These are phyloP conservation scores for Miopithecus talapoin DNA, from an alignment of 2,797 vertebrate species.

Conservation along the genomic window DNA sequence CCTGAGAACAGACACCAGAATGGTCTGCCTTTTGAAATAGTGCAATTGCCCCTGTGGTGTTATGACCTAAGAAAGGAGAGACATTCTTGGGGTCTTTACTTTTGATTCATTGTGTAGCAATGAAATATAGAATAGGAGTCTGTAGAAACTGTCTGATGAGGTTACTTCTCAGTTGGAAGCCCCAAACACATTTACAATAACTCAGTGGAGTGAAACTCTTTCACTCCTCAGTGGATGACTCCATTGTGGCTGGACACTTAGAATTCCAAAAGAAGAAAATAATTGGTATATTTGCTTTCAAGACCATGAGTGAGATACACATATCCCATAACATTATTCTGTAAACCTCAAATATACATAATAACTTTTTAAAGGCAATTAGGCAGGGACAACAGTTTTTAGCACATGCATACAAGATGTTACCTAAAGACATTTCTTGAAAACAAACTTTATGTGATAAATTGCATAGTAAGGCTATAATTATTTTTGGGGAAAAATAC, in stretches of 20 bases:
- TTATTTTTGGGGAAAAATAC: accelerated
- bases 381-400: neutral
- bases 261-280: neutral
- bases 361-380: neutral
- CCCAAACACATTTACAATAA: neutral
- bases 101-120: neutral
- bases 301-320: neutral
- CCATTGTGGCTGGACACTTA: accelerated
- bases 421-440: too few species aligned
- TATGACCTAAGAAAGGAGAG: too few species aligned
- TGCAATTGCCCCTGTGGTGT: neutral
- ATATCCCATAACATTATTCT: neutral
- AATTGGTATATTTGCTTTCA: neutral
- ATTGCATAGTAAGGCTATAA: neutral
- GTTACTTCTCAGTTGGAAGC: neutral
- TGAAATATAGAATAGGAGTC: accelerated
- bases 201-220: accelerated
- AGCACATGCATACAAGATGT: accelerated
- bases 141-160: neutral
- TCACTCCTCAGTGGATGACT: accelerated
- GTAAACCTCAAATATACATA: neutral
- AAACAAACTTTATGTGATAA: neutral
- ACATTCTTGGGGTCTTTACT: neutral
- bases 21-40: accelerated
- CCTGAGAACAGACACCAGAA: neutral